Conservation (phyloP, 1,140 invertebrate species). For the Pemphigus obesinymphae region DNA sequence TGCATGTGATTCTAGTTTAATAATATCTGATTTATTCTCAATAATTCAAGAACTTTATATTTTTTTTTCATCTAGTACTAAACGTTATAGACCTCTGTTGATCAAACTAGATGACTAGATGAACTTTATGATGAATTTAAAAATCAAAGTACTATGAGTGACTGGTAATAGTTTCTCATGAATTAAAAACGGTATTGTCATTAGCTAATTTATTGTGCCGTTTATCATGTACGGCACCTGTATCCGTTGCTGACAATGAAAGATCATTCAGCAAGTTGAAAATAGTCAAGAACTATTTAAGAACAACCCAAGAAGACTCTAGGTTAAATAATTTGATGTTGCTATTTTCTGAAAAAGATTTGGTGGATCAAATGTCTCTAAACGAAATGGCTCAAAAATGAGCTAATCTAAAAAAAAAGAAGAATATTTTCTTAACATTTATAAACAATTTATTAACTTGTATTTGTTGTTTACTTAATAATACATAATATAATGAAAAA, state of each 20-base stretch:
- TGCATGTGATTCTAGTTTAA: constrained; percentile 3
- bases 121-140: background rate
- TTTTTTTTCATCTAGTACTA: constrained; percentile 20
- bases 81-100: background rate
- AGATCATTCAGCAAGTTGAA: constrained; percentile 21
- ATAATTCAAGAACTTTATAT: background rate
- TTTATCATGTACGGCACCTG: background rate
- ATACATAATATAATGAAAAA: too few relatives aligned
- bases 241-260: constrained; percentile 15
- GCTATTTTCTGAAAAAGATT: constrained; percentile 18
- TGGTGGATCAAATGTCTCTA: constrained; percentile 22
- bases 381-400: constrained; percentile 13
- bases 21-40: background rate
- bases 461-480: too few relatives aligned
- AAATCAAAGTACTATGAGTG: constrained; percentile 10
- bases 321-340: background rate
- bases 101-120: background rate
- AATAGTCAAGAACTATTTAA: constrained; percentile 25
- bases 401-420: constrained; percentile 20
- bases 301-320: constrained; percentile 1
- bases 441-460: too few relatives aligned
- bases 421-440: too few relatives aligned
- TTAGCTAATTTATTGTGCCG: background rate
- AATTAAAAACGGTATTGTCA: constrained; percentile 10
- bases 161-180: constrained; percentile 12